Evolutionary conservation across 1,140 invertebrate genomes (phyloP).

Genomic region (Drosophila arawakana): DNA sequence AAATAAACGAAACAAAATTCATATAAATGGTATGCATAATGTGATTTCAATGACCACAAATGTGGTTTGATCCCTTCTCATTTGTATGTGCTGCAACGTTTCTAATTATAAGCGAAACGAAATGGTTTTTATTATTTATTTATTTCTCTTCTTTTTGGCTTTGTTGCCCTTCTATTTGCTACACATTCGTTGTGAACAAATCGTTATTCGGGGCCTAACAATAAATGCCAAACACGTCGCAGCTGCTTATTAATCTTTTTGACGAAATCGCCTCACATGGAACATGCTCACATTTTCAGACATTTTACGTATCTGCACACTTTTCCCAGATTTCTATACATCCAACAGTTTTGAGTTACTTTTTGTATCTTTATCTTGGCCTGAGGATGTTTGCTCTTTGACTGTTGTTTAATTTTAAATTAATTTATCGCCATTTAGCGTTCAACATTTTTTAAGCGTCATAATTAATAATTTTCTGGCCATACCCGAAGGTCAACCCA

Average conservation of each 20-base stretch:
- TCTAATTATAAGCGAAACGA: constrained; percentile 45
- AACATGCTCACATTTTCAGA: constrained; percentile 56
- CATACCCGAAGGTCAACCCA: constrained; percentile 30
- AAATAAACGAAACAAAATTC: background rate
- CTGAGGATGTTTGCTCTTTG: constrained; percentile 49
- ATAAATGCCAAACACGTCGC: constrained; percentile 69
- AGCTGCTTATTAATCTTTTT: constrained; percentile 78
- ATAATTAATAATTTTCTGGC: constrained; percentile 33
- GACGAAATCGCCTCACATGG: constrained; percentile 62
- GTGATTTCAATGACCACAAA: constrained; percentile 29
- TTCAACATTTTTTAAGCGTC: constrained; percentile 34
- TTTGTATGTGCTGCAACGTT: constrained; percentile 37
- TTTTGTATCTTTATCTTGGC: constrained; percentile 21
- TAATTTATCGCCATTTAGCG: constrained; percentile 60
- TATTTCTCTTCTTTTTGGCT: background rate
- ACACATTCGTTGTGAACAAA: constrained; percentile 39
- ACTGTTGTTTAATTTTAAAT: constrained; percentile 49
- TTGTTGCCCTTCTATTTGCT: constrained; percentile 33
- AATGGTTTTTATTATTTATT: constrained; percentile 18
- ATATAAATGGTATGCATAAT: constrained; percentile 28
- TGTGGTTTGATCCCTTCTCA: constrained; percentile 12
- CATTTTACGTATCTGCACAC: constrained; percentile 49
- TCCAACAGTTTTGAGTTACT: constrained; percentile 18
- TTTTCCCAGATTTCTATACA: constrained; percentile 46
- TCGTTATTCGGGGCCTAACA: constrained; percentile 11